These are phyloP conservation scores for Platynereis dumerilii DNA, from an alignment of 2,888 invertebrate species.

Conservation along the genomic window DNA sequence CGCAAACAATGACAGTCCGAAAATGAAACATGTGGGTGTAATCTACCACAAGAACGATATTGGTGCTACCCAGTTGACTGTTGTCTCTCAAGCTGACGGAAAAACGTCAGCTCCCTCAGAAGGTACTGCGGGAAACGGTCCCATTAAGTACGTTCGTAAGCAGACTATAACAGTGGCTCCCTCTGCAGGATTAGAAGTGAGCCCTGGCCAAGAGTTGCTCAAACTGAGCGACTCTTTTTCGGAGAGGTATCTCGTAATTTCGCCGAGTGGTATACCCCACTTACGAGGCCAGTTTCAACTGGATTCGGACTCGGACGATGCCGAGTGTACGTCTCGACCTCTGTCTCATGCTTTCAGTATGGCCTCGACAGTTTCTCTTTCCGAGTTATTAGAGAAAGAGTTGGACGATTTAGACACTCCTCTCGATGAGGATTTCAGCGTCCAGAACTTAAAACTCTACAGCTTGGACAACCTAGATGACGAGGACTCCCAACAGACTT, in stretches of 20 bases:
- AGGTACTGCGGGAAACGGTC: background rate
- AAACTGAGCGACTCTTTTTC: slow-evolving; percentile 30
- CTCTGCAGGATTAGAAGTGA: background rate
- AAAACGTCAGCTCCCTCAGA: background rate
- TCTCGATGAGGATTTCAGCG: slow-evolving; percentile 16
- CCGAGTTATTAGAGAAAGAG: slow-evolving; percentile 51
- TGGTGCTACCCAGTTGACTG: slow-evolving; percentile 3
- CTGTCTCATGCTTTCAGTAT: slow-evolving; percentile 48
- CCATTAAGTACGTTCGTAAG: background rate
- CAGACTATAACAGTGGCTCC: background rate
- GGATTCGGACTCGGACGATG: slow-evolving; percentile 11
- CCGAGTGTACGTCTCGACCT: slow-evolving; percentile 30
- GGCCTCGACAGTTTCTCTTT: slow-evolving; percentile 55
- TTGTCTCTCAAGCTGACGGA: background rate
- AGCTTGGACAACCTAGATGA: too few relatives aligned
- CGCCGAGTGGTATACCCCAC: slow-evolving; percentile 23
- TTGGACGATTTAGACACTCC: slow-evolving; percentile 26
- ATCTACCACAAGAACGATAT: slow-evolving; percentile 3
- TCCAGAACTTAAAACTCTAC: background rate
- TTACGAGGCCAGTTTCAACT: slow-evolving; percentile 2
- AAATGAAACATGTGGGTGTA: slow-evolving; percentile 46
- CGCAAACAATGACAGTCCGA: slow-evolving; percentile 52
- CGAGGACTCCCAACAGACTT: too few relatives aligned
- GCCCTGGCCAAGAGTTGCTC: slow-evolving; percentile 31
- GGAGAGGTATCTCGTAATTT: slow-evolving; percentile 21